These are phyloP conservation scores for Ophioninae sp. DNA, from an alignment of 2,888 invertebrate species.

Conservation along the genomic window DNA sequence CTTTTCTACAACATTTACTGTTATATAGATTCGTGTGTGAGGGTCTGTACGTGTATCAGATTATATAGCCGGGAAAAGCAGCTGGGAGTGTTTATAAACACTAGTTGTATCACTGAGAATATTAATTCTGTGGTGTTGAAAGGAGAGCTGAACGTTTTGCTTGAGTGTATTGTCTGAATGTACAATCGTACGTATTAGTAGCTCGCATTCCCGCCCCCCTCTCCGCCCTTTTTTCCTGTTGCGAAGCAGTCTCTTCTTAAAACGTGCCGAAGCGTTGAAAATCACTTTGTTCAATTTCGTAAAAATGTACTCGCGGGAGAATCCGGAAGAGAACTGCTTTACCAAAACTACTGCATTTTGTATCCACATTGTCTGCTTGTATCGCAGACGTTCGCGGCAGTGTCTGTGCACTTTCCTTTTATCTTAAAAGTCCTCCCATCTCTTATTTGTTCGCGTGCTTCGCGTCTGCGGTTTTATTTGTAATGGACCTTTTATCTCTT, in stretches of 20 bases:
- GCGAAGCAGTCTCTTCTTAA: slow-evolving; percentile 9
- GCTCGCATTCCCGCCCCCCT: not conserved
- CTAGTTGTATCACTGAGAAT: not conserved
- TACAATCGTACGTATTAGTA: not conserved
- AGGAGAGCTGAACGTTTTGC: not conserved
- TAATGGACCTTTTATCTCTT: slow-evolving; percentile 44
- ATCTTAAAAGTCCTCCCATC: slow-evolving; percentile 47
- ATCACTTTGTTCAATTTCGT: slow-evolving; percentile 60
- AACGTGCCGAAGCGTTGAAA: slow-evolving; percentile 52
- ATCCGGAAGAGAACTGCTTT: slow-evolving; percentile 49
- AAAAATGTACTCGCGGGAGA: slow-evolving; percentile 46
- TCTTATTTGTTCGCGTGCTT: slow-evolving; percentile 48
- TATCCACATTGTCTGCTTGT: slow-evolving; percentile 19
- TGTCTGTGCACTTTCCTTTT: slow-evolving; percentile 47
- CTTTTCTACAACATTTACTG: too few relatives aligned
- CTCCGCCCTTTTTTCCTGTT: not conserved
- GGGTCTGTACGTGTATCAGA: too few relatives aligned
- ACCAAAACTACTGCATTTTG: slow-evolving; percentile 50
- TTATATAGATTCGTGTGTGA: too few relatives aligned
- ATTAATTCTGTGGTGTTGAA: slow-evolving; percentile 28
- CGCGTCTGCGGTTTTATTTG: slow-evolving; percentile 46
- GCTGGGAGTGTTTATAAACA: too few relatives aligned
- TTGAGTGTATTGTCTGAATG: not conserved
- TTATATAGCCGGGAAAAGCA: too few relatives aligned
- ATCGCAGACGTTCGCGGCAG: not conserved